Base-by-base conservation (phyloP, 2,797 vertebrate genomes). In the Acanthis flammea region DNA sequence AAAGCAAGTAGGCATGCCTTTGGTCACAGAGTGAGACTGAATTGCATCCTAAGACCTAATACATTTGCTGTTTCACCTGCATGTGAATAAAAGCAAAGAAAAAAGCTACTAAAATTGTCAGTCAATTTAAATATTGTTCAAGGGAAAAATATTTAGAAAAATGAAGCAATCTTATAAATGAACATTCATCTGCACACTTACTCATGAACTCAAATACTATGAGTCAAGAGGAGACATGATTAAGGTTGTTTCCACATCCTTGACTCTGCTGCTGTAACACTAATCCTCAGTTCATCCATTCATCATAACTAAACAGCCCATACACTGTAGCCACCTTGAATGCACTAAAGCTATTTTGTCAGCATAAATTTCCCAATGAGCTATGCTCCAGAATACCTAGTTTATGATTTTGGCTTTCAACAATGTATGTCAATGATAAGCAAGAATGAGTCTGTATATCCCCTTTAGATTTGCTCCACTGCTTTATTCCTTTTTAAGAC, bases 401-500 rank as follows among this genome's bases (percentile, higher is more conserved):
- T 88, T 95, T 84, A 89, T 65, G 55, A 87, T 70, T 82, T 93
- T 87, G 78, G 74, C 68, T 92, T 95, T 77, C 67, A 67, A 80
- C 54, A 90, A 77, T 54, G 50, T 74, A 67, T 65, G 33, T 33
- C 63, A 73, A 42, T 44, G 77, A 84, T 71, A 96, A 93, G 51
- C 14, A 87, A 89, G 67, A 86, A 87, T 41, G 57, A 87, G 61
- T 22, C 27, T 33, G 5, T 61, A 74, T 44, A 72, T 6, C 2
- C 3, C 6, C 7, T 81, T 94, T 76, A 48, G 78, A 30, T 79
- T 95, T 90, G 48, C 39, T 84, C 12, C 65, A 53, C 48, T 9
- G 5, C 33, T 88, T 73, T 81, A 53, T 76, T 90, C 22, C 37
- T 47, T 73, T 93, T 66, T 41, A 88, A 45, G 44, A 88, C 41